Evolutionary conservation across 2,888 invertebrate species (phyloP), one percentile per base, ranked within the genome.

Genomic region (Sphaerophoria rueppellii): DNA sequence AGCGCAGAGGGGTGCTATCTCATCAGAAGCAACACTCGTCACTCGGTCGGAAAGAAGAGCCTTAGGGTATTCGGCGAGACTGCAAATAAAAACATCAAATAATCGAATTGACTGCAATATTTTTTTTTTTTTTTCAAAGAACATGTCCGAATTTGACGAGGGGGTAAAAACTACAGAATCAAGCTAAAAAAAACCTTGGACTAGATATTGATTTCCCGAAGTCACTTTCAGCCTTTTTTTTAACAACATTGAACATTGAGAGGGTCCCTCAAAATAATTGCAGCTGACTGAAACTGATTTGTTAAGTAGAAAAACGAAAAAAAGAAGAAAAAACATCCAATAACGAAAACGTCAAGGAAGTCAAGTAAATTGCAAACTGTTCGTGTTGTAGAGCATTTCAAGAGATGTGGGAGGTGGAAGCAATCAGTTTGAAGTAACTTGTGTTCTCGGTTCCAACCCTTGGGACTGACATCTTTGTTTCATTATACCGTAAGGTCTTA

Each of bases 201-300:
- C 43, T 60, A 24, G 58, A 73, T 81, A 81, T 85, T 85, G 81
- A 81, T 85, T 85, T 79, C 71, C 52, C 9, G 9, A 67, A 67
- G 24, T 52, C 55, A 48, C 60, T 70, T 70, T 16, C 67, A 72
- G 75, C 76, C 81, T 73, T 85, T 54, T 70, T 73, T 43, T 6
- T 61, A 83, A 75, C 60, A 70, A 74, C 69, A 70, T 75, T 67
- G 67, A 70, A 74, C 69, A 70, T 75, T 67, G 67, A 60, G 60
- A 48, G 60, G 71, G 74, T 60, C 54, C 55, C 73, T 43, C 63
- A 57, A 37, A 63, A 50, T 50, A 34, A 70, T 61, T 67, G 24
- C 67, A 40, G 40, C 24, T n/a, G 40, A 40, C 67, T 54, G 54
- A 14, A 67, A 63, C 40, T 50, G 43, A 73, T 63, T 63, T 52